Evolutionary conservation across 2,113 vertebrate species (phyloP).

Genomic region (Upupa epops): DNA sequence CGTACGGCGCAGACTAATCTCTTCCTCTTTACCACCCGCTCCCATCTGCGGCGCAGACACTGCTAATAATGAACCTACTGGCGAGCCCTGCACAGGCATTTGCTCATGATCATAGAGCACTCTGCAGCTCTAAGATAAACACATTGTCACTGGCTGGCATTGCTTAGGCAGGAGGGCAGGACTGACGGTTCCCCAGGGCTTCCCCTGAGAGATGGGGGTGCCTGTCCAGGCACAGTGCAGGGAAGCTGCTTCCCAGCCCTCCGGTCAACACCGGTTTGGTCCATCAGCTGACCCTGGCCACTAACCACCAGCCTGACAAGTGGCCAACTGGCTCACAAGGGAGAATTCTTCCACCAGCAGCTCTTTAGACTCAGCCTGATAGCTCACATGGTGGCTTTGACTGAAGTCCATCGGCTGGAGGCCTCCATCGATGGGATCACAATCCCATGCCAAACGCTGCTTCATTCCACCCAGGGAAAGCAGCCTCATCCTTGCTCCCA

Average conservation of each 20-base stretch:
- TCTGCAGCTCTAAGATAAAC: conserved; percentile 41
- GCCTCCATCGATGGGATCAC: not conserved
- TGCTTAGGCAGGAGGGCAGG: not conserved
- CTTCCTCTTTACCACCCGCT: conserved; percentile 21
- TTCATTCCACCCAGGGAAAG: conserved; percentile 2
- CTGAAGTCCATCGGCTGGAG: not conserved
- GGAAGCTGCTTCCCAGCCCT: not conserved
- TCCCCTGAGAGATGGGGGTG: not conserved
- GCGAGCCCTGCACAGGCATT: not conserved
- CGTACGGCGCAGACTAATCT: not conserved
- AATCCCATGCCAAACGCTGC: not conserved
- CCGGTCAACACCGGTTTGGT: fast-evolving
- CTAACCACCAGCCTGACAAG: not conserved
- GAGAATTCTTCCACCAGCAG: not conserved
- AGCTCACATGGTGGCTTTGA: not conserved
- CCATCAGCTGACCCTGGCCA: conserved; percentile 4
- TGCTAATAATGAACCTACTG: not conserved
- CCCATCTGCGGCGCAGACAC: not conserved
- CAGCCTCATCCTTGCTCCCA: not conserved
- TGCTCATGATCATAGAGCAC: conserved; percentile 1
- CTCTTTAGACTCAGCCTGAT: not conserved
- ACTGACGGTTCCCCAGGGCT: not conserved
- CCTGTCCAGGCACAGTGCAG: not conserved
- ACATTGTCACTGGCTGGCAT: not conserved
- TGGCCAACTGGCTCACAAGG: not conserved